phyloP scores from a whole-genome alignment of 2,113 vertebrate genomes.

The Mus musculus region DNA sequence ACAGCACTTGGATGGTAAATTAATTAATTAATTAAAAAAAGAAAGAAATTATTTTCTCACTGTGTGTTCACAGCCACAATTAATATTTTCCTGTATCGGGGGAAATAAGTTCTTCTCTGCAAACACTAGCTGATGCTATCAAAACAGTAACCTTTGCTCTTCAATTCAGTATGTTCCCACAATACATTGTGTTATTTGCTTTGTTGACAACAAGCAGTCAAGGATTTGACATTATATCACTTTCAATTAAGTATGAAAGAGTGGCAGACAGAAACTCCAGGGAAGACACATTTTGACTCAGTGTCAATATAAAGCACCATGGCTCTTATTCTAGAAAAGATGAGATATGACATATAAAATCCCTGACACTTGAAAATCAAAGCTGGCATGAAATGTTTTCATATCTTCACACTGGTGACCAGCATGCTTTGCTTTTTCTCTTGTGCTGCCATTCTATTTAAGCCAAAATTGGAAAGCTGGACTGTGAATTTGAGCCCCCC shows the following conservation, averaged over 20 bases:
- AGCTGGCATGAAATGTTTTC: conserved; percentile 35
- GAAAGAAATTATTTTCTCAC: conserved; percentile 14
- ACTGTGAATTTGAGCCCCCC: neutral
- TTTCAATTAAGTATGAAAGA: conserved; percentile 83
- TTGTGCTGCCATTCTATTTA: neutral
- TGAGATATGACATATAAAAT: conserved; percentile 33
- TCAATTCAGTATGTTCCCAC: conserved; percentile 54
- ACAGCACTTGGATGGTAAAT: too few species aligned
- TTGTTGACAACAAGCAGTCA: conserved; percentile 82
- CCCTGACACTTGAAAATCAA: conserved; percentile 45
- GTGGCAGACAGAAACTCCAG: conserved; percentile 75
- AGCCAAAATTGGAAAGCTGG: conserved; percentile 41
- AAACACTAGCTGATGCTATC: neutral
- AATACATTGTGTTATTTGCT: conserved; percentile 75
- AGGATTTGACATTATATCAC: conserved; percentile 82
- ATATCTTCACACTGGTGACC: conserved; percentile 16
- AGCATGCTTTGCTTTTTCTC: neutral
- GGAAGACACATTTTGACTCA: conserved; percentile 76
- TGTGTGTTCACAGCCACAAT: neutral
- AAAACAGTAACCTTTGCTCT: conserved; percentile 70
- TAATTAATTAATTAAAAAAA: too few species aligned
- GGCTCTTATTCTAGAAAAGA: conserved; percentile 58
- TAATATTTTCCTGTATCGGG: conserved; percentile 43
- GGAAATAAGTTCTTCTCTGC: conserved; percentile 75
- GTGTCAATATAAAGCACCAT: conserved; percentile 62